Percentiles rank a stretch among this genome's conserved stretches.
These are phyloP conservation scores for Lobophora halterata DNA, from an alignment of 2,888 invertebrate genomes.

Conservation along the genomic window DNA sequence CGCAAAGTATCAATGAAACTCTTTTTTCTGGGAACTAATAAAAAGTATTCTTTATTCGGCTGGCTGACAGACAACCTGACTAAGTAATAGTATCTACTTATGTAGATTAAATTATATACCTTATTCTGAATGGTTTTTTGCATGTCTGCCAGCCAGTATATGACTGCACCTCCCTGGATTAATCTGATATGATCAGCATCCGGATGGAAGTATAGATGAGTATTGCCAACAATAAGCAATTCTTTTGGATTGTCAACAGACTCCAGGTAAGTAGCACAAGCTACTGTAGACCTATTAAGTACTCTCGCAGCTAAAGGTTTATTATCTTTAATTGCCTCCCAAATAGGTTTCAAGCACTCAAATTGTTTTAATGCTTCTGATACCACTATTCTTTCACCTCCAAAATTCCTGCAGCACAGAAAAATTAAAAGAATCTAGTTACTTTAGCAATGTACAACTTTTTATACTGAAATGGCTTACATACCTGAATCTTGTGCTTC, in stretches of 20 bases:
- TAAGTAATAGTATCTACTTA: constrained; percentile 8
- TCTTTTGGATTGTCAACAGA: constrained; percentile 79
- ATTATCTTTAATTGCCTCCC: constrained; percentile 82
- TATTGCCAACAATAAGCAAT: constrained; percentile 88
- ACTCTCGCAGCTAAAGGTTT: constrained; percentile 79
- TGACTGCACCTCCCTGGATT: constrained; percentile 88
- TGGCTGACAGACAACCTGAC: constrained; percentile 8
- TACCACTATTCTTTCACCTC: constrained; percentile 78
- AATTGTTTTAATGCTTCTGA: constrained; percentile 80
- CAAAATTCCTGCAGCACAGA: constrained; percentile 75
- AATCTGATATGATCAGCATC: constrained; percentile 94
- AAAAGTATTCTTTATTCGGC: too few species aligned
- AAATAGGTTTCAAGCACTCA: constrained; percentile 78
- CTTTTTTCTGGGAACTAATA: constrained; percentile 55
- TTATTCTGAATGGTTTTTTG: constrained; percentile 55
- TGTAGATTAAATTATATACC: constrained; percentile 39
- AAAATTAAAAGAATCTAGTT: too few species aligned
- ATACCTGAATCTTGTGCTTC: constrained; percentile 84
- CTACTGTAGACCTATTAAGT: constrained; percentile 83
- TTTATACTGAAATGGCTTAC: too few species aligned
- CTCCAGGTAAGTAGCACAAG: constrained; percentile 82
- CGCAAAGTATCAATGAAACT: constrained; percentile 89
- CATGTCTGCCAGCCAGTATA: constrained; percentile 85
- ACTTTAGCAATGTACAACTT: too few species aligned
- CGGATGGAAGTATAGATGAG: constrained; percentile 96